Percentiles rank a stretch among this genome's conserved stretches.
phyloP scores from a whole-genome alignment of 2,113 vertebrate genomes.

The Neogale vison region DNA sequence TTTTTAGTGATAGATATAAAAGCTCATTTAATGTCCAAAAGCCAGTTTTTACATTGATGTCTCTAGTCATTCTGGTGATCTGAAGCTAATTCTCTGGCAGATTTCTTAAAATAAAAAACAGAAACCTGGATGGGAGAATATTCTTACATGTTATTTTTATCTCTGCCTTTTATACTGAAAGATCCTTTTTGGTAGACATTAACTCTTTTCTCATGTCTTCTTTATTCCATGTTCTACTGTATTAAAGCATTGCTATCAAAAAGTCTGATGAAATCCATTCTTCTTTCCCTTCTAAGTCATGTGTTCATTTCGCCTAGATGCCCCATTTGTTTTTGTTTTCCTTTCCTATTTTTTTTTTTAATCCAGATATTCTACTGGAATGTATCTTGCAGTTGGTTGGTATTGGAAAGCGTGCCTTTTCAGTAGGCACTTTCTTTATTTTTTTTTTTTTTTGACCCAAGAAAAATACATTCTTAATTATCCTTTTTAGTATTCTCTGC shows the following conservation, averaged over 20 bases:
- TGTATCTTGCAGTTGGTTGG: not conserved
- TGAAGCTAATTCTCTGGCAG: not conserved
- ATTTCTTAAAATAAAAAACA: not conserved
- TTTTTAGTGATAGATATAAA: not conserved
- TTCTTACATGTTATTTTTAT: not conserved
- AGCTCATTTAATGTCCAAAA: not conserved
- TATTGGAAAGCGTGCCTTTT: not conserved
- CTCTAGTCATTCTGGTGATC: not conserved
- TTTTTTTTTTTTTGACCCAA: not conserved
- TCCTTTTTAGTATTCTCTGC: not conserved
- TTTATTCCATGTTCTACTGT: not conserved
- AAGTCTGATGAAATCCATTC: not conserved
- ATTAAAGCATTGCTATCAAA: not conserved
- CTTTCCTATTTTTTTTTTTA: not conserved
- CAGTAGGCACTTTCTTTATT: not conserved
- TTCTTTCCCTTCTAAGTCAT: not conserved
- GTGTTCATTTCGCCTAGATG: not conserved
- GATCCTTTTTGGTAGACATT: not conserved
- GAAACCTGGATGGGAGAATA: not conserved
- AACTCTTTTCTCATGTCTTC: not conserved
- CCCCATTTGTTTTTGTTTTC: not conserved
- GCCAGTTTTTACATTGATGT: not conserved
- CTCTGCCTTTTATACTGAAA: not conserved
- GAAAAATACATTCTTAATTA: not conserved
- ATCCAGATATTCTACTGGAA: not conserved